Conservation (phyloP, 2,113 vertebrate genomes). For the Mus pahari region DNA sequence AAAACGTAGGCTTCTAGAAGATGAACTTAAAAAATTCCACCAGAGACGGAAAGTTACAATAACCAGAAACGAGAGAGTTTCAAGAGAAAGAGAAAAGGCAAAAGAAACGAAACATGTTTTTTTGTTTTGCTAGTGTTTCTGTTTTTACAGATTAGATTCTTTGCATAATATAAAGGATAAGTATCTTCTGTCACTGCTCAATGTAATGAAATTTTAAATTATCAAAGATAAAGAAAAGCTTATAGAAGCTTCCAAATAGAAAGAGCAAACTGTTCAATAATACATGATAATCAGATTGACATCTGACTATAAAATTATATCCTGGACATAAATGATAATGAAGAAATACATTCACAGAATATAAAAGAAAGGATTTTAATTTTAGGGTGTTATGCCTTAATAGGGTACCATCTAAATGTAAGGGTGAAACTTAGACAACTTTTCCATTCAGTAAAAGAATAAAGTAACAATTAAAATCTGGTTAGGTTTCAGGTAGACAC, state of each 20-base stretch:
- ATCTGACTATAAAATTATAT: slow-evolving; percentile 7
- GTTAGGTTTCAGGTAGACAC: not conserved
- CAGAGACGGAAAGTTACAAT: not conserved
- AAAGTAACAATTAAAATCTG: slow-evolving; percentile 10
- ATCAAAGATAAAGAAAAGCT: not conserved
- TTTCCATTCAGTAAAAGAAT: not conserved
- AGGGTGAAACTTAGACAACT: not conserved
- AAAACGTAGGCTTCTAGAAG: not conserved
- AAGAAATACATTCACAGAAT: not conserved
- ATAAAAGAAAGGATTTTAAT: not conserved
- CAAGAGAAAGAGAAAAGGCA: not conserved
- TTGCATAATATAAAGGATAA: slow-evolving; percentile 6
- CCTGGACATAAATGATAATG: slow-evolving; percentile 1
- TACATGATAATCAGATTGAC: not conserved
- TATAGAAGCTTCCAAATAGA: not conserved
- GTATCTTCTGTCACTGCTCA: not conserved
- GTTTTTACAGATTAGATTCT: not conserved
- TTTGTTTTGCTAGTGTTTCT: too few relatives aligned
- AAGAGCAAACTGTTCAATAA: not conserved
- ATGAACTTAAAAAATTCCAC: not conserved
- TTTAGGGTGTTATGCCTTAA: slow-evolving; percentile 8
- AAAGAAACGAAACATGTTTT: not conserved
- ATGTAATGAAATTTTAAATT: slow-evolving; percentile 21
- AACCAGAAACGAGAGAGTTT: not conserved
- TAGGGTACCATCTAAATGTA: not conserved